A percentile compares a stretch with the other conserved stretches of the same genome.
Conservation (phyloP, 2,888 invertebrate species). For the Sarcophaga subvicina region DNA sequence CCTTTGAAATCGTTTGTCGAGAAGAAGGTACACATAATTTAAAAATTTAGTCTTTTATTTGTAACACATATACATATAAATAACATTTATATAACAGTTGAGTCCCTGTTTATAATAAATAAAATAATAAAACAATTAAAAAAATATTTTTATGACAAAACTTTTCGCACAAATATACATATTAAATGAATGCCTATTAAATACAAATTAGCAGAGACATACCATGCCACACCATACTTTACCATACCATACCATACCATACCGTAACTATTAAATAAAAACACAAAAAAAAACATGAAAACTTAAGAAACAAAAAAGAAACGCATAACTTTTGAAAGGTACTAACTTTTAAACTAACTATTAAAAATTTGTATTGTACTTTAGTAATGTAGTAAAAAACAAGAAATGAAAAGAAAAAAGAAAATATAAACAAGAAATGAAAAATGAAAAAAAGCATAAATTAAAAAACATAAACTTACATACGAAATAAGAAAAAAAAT, state of each 20-base stretch:
- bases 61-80: no score
- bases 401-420: background rate
- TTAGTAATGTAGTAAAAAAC: constrained; percentile 45
- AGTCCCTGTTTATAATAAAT: no score
- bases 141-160: background rate
- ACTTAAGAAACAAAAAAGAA: background rate
- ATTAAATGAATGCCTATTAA: background rate
- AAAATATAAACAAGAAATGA: constrained; percentile 14
- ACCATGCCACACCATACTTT: background rate
- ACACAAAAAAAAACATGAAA: constrained; percentile 14
- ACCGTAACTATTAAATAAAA: constrained; percentile 28
- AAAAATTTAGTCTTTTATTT: no score
- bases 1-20: no score
- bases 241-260: background rate
- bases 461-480: background rate
- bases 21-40: no score
- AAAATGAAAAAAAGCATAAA: background rate
- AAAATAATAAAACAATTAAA: no score
- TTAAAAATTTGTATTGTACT: constrained; percentile 42
- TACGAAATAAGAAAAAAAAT: background rate
- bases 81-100: no score
- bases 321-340: constrained; percentile 44
- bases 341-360: constrained; percentile 29
- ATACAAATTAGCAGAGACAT: constrained; percentile 11
- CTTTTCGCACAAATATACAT: background rate